phyloP scores from a whole-genome alignment of 2,113 vertebrate genomes.

The Hemichromis elongatus region DNA sequence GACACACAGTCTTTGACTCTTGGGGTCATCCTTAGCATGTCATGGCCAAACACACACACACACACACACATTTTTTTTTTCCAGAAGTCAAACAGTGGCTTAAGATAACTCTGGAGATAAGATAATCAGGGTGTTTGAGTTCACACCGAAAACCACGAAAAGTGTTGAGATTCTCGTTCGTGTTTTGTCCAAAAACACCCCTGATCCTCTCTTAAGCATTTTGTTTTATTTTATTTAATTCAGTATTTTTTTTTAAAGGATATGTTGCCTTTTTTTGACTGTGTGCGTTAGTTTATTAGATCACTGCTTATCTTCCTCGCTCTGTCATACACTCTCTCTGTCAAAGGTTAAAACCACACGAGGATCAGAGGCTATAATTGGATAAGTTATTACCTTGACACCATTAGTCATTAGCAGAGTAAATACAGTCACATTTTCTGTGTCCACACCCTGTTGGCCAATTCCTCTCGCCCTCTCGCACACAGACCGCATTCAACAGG shows the following conservation, averaged over 20 bases:
- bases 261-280: not conserved
- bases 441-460: conserved; percentile 42
- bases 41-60: not conserved
- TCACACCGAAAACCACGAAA: not conserved
- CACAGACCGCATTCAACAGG: conserved; percentile 31
- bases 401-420: conserved; percentile 56
- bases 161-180: not conserved
- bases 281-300: not conserved
- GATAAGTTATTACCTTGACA: conserved; percentile 52
- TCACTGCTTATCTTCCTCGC: not conserved
- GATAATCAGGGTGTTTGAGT: conserved; percentile 14
- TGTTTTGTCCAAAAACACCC: not conserved
- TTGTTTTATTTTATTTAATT: not conserved
- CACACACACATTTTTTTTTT: not conserved
- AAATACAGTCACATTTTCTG: conserved; percentile 49
- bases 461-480: conserved; percentile 4
- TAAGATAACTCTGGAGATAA: conserved; percentile 37
- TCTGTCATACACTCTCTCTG: not conserved
- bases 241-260: not conserved
- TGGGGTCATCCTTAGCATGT: not conserved
- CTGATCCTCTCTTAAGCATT: not conserved
- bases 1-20: not conserved
- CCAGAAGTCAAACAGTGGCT: conserved; percentile 8
- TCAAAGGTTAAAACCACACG: conserved; percentile 37
- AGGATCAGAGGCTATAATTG: conserved; percentile 39